Base-by-base conservation (phyloP, 2,113 vertebrate species). In the Hystrix brachyura region DNA sequence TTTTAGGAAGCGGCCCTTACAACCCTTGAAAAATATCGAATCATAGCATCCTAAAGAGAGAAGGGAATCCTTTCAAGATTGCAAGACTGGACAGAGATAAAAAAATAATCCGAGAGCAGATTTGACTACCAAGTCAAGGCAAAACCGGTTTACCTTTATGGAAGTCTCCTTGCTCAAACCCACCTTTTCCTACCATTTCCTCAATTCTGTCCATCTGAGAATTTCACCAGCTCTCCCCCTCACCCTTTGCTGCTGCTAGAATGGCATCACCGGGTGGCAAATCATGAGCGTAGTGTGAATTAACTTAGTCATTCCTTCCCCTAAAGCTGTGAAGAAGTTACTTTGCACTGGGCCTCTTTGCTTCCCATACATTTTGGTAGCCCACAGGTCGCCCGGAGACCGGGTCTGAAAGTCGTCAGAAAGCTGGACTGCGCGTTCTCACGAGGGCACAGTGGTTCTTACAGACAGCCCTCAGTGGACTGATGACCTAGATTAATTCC, bases 341-440 rank as follows among this genome's bases (percentile, higher is more conserved):
- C 25, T 65, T 21, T 38, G 14, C 64, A n/a, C 38, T 8, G 27
- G 38, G 27, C 57, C 69, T 92, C 76, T 34, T 3, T 13, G 1
- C 57, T 92, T 29, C 25, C 92, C 57, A 32, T 51, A 21, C 90
- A 19, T 48, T 82, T 97, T 85, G 53, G 21, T 93, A 76, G 79
- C 18, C 72, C 38, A 76, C 46, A 84, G 87, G 51, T 84, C 55
- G 18, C 5, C 34, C 27, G 48, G 83, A 92, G 43, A 67, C 57
- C 65, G 38, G 43, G 15, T 78, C 76, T 62, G 43, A 84, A 87
- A 48, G 38, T 65, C 32, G 34, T 27, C 43, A 13, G 12, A 79
- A 79, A 64, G 27, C 74, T 74, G 55, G 43, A 72, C 74, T 38
- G 43, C 51, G 48, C 13, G 8, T 79, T 32, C 51, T 67, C 29